Evolutionary conservation across 2,888 invertebrate genomes (phyloP).

Genomic region (Pristionchus exspectatus): DNA sequence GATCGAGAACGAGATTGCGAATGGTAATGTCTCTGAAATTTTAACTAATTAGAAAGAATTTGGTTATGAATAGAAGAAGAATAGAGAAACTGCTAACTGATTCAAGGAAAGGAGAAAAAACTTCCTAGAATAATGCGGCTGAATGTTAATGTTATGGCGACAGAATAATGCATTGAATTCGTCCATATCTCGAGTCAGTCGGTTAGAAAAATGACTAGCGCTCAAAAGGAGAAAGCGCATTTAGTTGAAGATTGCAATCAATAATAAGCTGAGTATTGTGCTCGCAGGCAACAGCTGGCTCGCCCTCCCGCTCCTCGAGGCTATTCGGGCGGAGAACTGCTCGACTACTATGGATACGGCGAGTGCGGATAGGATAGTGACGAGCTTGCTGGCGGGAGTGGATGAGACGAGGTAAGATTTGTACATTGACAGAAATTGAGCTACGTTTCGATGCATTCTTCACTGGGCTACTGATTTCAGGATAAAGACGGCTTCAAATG

Average conservation of each 20-base stretch:
- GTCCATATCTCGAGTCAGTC: too few relatives aligned
- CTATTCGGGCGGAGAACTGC: constrained; percentile 15
- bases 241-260: background rate
- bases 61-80: too few relatives aligned
- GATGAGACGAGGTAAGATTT: constrained; percentile 8
- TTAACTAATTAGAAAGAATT: too few relatives aligned
- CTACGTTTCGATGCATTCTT: too few relatives aligned
- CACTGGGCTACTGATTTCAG: too few relatives aligned
- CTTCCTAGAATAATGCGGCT: too few relatives aligned
- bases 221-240: too few relatives aligned
- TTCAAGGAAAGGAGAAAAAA: too few relatives aligned
- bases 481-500: too few relatives aligned
- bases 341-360: constrained; percentile 1
- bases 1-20: constrained; percentile 33
- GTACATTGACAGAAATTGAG: too few relatives aligned
- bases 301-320: constrained; percentile 22
- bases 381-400: background rate
- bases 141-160: too few relatives aligned
- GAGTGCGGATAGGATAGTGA: constrained; percentile 33
- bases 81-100: too few relatives aligned
- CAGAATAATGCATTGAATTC: background rate
- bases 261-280: background rate
- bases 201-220: background rate
- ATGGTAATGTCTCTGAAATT: background rate
- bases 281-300: constrained; percentile 35